Conservation (phyloP, 1,140 invertebrate genomes). For the Archivesica marissinica region DNA sequence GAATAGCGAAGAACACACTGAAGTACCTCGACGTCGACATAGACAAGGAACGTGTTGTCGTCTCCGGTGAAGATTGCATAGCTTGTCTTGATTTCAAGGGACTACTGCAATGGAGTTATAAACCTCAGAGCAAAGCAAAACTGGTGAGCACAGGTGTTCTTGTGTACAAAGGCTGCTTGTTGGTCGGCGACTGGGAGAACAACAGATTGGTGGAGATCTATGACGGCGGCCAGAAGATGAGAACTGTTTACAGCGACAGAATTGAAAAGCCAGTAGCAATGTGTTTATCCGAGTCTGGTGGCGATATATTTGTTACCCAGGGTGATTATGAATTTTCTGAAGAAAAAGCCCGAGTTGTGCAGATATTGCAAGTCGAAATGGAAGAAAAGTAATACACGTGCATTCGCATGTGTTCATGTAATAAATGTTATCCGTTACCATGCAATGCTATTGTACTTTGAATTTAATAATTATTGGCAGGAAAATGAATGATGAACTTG, state of each 20-base stretch:
- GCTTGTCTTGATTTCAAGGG: conserved; percentile 32
- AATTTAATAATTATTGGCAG: no score
- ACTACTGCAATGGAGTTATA: conserved; percentile 40
- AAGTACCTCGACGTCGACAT: conserved; percentile 41
- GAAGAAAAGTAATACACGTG: conserved; percentile 5
- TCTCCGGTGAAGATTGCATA: conserved; percentile 43
- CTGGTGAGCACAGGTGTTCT: conserved; percentile 25
- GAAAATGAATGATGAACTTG: no score
- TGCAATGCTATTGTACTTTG: no score
- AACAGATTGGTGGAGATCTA: conserved; percentile 25
- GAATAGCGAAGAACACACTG: background rate
- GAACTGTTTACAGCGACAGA: background rate
- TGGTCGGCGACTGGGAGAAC: conserved; percentile 57
- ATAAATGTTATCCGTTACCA: no score
- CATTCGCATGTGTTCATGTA: no score
- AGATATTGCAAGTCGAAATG: conserved; percentile 3
- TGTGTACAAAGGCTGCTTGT: background rate
- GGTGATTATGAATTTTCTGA: conserved; percentile 43
- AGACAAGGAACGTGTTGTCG: conserved; percentile 1
- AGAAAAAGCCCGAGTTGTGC: conserved; percentile 34
- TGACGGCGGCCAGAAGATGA: conserved; percentile 39
- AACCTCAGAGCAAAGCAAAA: conserved; percentile 15
- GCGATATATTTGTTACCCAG: conserved; percentile 12
- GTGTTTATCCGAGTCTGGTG: background rate
- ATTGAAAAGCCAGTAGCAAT: conserved; percentile 47